These are phyloP conservation scores for Atractosteus spatula DNA, from an alignment of 2,113 vertebrate genomes.

Conservation along the genomic window DNA sequence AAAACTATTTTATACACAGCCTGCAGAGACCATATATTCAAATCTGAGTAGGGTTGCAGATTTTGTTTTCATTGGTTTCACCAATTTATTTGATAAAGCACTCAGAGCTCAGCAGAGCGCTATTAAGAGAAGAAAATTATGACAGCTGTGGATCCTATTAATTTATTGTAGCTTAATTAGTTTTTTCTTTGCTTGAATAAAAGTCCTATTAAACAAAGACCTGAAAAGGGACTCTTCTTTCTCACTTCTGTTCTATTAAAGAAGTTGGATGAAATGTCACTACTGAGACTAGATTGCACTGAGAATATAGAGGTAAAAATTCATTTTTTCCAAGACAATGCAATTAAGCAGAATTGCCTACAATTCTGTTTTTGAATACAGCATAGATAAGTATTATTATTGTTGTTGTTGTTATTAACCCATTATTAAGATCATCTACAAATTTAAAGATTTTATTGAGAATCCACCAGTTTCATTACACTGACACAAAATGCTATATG, in stretches of 20 bases:
- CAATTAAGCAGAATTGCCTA: too few relatives aligned
- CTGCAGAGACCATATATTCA: conserved; percentile 51
- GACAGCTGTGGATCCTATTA: conserved; percentile 40
- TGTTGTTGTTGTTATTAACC: too few relatives aligned
- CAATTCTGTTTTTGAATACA: too few relatives aligned
- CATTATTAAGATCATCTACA: background rate
- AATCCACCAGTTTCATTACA: too few relatives aligned
- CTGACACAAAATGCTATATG: too few relatives aligned
- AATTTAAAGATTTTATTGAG: conserved; percentile 3
- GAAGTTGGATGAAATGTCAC: background rate
- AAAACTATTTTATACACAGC: conserved; percentile 61
- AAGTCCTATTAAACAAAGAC: conserved; percentile 22
- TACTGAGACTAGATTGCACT: background rate
- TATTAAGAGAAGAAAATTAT: conserved; percentile 41
- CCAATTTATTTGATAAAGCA: conserved; percentile 50
- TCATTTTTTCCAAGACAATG: background rate
- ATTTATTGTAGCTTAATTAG: conserved; percentile 50
- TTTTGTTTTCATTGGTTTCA: conserved; percentile 54
- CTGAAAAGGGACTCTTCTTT: conserved; percentile 22
- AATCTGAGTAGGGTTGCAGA: conserved; percentile 47
- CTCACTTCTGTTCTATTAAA: conserved; percentile 15
- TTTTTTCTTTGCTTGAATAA: conserved; percentile 31
- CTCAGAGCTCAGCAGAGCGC: conserved; percentile 32
- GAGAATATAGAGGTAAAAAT: background rate
- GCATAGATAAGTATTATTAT: too few relatives aligned